Evolutionary conservation across 2,113 vertebrate genomes (phyloP), one percentile per base, ranked within the genome.

Genomic region (Chrysemys picta): DNA sequence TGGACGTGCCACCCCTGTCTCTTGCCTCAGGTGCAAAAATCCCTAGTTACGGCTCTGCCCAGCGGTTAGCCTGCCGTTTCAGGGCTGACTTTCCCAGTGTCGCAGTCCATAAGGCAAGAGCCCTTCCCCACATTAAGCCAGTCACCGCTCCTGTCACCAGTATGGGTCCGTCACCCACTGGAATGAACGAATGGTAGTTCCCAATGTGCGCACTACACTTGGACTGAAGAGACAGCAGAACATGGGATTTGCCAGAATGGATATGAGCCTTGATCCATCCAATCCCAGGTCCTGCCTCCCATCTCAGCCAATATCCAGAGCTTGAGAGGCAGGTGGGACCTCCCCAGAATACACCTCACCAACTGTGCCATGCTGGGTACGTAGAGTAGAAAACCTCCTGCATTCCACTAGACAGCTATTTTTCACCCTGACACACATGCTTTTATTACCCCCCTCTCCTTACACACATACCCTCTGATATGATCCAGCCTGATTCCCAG

Each of bases 331-430:
- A 76, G 75, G 24, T 27, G 19, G 75, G 42, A 76, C 8, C 42
- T 25, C 22, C 22, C 22, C 12, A 14, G 10, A 42, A 45, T 21
- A 47, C 42, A 27, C 38, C 72, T 42, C 19, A 21, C 19, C 10
- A 75, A 10, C n/a, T 42, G 72, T 82, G 80, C 35, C 19, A 3
- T 53, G 50, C 50, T 54, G 50, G 35, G 6, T 54, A 38, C 10
- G 8, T 38, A 38, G 8, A 72, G n/a, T 22, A 72, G 65, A 38
- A 38, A 72, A 72, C 53, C 11, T 38, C 80, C 12, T 8, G 50
- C 52, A 13, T 54, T 54, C 53, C 38, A 29, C 27, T 50, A 21
- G 25, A 53, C 81, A 62, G 85, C 52, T 0, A 0, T 1, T 80
- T 38, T 22, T 17, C 35, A 38, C 52, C 81, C 49, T 1, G 5